These are phyloP conservation scores for Pogoniulus pusillus DNA, from an alignment of 2,797 vertebrate species.

Conservation along the genomic window DNA sequence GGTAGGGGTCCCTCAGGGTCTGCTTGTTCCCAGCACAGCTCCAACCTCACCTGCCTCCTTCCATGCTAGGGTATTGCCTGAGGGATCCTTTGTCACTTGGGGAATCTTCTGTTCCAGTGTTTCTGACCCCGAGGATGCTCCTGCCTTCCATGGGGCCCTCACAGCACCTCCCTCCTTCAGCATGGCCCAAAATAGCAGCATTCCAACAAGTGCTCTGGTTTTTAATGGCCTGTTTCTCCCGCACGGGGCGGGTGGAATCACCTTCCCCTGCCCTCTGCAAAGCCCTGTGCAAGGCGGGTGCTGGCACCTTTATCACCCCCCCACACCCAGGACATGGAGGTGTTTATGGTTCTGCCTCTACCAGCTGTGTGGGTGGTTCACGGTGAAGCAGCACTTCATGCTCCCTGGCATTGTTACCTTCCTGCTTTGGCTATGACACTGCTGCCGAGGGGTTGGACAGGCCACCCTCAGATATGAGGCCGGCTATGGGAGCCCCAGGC, in stretches of 20 bases:
- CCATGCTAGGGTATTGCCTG: not conserved
- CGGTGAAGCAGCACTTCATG: not conserved
- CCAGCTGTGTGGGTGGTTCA: not conserved
- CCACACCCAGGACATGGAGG: not conserved
- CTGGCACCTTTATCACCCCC: not conserved
- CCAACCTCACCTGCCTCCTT: not conserved
- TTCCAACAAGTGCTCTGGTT: slow-evolving; percentile 49
- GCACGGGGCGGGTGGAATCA: not conserved
- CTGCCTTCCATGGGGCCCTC: rapidly evolving
- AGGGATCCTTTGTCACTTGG: not conserved
- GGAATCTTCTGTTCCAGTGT: not conserved
- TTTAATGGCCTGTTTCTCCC: slow-evolving; percentile 49
- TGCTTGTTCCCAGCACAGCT: not conserved
- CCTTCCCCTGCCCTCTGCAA: slow-evolving; percentile 55
- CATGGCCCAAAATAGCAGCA: not conserved
- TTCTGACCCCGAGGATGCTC: slow-evolving; percentile 26
- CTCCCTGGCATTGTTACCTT: not conserved
- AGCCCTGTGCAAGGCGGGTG: not conserved
- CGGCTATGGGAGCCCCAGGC: not conserved
- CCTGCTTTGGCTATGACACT: not conserved
- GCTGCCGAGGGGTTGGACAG: rapidly evolving
- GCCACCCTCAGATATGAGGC: rapidly evolving
- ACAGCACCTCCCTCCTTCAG: not conserved
- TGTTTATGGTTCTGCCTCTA: not conserved
- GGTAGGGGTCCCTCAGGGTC: not conserved